Percentiles rank a stretch among this genome's conserved stretches.
Evolutionary conservation across 1,140 invertebrate genomes (phyloP).

Genomic region (Papilio glaucus): DNA sequence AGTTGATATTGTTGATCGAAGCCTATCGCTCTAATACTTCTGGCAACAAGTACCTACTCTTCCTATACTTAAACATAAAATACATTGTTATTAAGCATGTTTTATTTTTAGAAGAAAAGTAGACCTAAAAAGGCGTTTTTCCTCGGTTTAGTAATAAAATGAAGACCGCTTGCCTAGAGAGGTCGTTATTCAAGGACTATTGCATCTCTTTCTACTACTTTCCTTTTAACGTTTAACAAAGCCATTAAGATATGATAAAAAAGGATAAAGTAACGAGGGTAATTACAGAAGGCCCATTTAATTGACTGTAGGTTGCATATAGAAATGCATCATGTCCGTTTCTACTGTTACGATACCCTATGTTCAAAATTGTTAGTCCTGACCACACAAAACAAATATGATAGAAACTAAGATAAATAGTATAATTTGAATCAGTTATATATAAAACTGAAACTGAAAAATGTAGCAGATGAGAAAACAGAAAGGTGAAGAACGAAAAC

Average conservation of each 20-base stretch:
- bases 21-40: no score
- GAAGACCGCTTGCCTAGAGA: background rate
- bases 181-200: background rate
- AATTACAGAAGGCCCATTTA: background rate
- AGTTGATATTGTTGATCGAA: no score
- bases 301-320: background rate
- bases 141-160: background rate
- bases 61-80: no score
- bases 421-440: no score
- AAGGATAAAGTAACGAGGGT: background rate
- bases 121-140: no score
- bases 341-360: background rate
- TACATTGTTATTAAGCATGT: no score
- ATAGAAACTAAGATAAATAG: no score
- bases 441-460: no score
- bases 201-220: background rate
- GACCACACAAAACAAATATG: background rate
- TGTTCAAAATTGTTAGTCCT: constrained; percentile 11
- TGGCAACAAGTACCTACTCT: no score
- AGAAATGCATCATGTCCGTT: background rate
- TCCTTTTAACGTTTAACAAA: background rate
- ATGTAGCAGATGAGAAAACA: no score
- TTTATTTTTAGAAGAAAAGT: no score
- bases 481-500: no score
- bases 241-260: constrained; percentile 13